phyloP scores from a whole-genome alignment of 2,113 vertebrate genomes.

The Poicephalus gulielmi region DNA sequence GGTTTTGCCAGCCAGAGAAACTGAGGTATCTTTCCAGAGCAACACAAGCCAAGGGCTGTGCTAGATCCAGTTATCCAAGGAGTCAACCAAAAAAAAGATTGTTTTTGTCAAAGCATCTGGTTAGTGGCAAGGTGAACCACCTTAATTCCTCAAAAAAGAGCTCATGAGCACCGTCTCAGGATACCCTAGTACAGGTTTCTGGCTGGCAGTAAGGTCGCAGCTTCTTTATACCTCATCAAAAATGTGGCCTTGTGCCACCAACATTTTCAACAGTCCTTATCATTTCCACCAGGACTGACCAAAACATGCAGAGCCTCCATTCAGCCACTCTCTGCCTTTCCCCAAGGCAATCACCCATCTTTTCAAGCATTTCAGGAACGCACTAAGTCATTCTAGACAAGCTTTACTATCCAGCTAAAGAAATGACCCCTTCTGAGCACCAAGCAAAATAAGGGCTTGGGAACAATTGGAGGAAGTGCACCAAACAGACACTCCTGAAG shows the following conservation, averaged over 20 bases:
- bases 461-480: constrained; percentile 69
- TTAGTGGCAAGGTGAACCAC: not conserved
- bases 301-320: not conserved
- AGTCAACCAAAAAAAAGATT: not conserved
- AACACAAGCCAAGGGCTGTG: fast-evolving
- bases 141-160: not conserved
- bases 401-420: constrained; percentile 15
- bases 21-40: not conserved
- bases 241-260: not conserved
- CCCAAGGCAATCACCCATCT: not conserved
- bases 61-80: not conserved
- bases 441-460: constrained; percentile 33
- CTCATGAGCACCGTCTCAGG: not conserved
- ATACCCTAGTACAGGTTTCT: not conserved
- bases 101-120: not conserved
- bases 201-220: not conserved
- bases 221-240: not conserved
- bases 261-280: not conserved
- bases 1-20: not conserved
- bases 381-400: constrained; percentile 42
- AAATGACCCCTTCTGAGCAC: constrained; percentile 52
- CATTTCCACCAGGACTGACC: not conserved
- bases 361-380: constrained; percentile 48
- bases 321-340: not conserved
- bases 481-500: constrained; percentile 25